A percentile compares a stretch with the other conserved stretches of the same genome.
phyloP scores from a whole-genome alignment of 2,888 invertebrate species.

The Drosophila histrio region DNA sequence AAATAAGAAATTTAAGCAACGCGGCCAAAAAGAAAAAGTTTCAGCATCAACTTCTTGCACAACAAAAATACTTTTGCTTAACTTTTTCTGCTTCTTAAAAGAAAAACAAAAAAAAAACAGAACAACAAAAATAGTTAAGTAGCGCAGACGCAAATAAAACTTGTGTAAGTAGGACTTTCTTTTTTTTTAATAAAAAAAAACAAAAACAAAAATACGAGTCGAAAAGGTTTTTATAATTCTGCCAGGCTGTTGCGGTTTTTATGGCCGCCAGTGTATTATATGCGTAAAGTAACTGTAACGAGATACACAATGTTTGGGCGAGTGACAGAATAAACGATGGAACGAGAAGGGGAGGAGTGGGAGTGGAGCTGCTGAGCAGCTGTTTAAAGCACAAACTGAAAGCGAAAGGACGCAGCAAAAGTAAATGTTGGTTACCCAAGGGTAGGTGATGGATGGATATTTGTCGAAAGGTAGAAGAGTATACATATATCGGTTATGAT shows the following conservation, averaged over 20 bases:
- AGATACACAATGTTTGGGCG: conserved; percentile 32
- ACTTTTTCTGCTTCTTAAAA: conserved; percentile 33
- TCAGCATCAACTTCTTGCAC: conserved; percentile 10
- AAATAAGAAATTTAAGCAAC: background rate
- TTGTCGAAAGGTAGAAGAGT: background rate
- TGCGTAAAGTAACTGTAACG: conserved; percentile 75
- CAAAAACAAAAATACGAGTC: background rate
- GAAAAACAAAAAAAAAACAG: background rate
- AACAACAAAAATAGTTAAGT: conserved; percentile 8
- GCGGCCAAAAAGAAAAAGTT: conserved; percentile 13
- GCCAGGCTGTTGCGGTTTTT: conserved; percentile 46
- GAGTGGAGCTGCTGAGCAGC: conserved; percentile 48
- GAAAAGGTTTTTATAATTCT: conserved; percentile 2
- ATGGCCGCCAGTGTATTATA: conserved; percentile 55
- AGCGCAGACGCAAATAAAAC: conserved; percentile 17
- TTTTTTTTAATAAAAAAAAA: background rate
- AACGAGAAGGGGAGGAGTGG: background rate
- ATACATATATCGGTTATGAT: conserved; percentile 9
- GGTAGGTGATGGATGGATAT: conserved; percentile 42
- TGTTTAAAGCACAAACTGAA: conserved; percentile 70
- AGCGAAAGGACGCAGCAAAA: conserved; percentile 68
- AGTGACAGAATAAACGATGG: conserved; percentile 3
- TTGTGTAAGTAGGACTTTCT: conserved; percentile 1
- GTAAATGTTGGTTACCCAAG: conserved; percentile 45
- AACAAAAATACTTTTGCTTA: conserved; percentile 53